phyloP scores from a whole-genome alignment of 2,797 vertebrate species.

The Falco columbarius region DNA sequence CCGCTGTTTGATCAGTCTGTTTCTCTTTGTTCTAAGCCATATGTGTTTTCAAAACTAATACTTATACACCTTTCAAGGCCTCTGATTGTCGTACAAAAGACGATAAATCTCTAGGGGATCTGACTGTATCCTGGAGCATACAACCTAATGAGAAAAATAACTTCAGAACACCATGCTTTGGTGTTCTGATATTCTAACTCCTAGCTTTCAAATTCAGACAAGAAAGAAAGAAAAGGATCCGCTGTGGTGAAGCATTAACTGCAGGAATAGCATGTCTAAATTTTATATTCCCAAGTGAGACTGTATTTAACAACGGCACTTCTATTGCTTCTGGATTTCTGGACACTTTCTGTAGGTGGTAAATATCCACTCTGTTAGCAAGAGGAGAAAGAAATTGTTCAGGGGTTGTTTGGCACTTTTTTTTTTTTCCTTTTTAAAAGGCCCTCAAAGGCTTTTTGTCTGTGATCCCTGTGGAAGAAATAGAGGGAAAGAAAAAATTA shows the following conservation, averaged over 20 bases:
- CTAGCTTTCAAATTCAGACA: conserved; percentile 33
- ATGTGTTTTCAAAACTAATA: conserved; percentile 72
- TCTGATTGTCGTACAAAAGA: conserved; percentile 62
- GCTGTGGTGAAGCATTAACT: conserved; percentile 46
- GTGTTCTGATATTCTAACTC: conserved; percentile 62
- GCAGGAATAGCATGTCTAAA: conserved; percentile 30
- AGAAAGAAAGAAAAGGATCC: background rate
- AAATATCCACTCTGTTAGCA: background rate
- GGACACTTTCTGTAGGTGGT: background rate
- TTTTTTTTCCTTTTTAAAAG: background rate
- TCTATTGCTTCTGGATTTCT: conserved; percentile 33
- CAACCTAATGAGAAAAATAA: conserved; percentile 70
- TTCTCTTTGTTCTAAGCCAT: conserved; percentile 69
- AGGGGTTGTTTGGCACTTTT: accelerated
- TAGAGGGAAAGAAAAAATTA: background rate
- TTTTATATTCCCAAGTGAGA: conserved; percentile 34
- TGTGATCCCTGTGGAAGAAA: background rate
- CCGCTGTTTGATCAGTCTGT: conserved; percentile 64
- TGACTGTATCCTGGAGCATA: conserved; percentile 56
- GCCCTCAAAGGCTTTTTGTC: background rate
- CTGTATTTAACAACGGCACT: conserved; percentile 12
- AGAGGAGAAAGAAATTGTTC: background rate
- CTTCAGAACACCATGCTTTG: conserved; percentile 51
- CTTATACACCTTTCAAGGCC: conserved; percentile 71
- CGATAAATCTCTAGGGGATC: conserved; percentile 48